Conservation (phyloP, 2,797 vertebrate genomes). For the Petrocephalus schoutedeni region DNA sequence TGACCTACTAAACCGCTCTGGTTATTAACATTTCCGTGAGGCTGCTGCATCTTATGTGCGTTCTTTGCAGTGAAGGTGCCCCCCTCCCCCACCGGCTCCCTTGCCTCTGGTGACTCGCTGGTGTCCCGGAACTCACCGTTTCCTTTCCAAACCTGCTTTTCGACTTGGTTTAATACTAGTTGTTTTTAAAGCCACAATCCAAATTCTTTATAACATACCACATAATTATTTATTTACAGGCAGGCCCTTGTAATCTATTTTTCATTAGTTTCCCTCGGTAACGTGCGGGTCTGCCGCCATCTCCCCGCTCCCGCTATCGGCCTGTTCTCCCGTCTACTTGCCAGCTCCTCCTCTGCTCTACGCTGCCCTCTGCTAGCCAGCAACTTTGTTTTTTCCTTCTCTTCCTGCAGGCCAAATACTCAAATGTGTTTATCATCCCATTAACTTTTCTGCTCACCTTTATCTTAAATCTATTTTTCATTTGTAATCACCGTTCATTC, state of each 20-base stretch:
- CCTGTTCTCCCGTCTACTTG: background rate
- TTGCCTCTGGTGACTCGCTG: background rate
- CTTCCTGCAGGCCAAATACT: background rate
- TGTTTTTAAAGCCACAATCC: background rate
- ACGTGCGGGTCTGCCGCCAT: background rate
- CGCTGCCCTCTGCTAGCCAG: background rate
- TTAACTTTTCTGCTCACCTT: slow-evolving; percentile 5
- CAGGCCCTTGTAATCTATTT: background rate
- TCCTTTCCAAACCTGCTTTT: background rate
- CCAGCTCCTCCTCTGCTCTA: background rate
- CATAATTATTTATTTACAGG: background rate
- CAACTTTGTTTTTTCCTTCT: background rate
- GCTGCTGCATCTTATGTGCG: background rate
- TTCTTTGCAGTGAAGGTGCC: background rate
- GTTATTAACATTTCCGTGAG: background rate
- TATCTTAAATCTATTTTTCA: slow-evolving; percentile 3
- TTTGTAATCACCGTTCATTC: slow-evolving; percentile 4
- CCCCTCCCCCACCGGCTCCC: background rate
- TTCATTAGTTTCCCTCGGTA: background rate
- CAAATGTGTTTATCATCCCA: background rate
- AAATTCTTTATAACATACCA: background rate
- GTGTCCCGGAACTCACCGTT: background rate
- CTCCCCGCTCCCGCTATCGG: background rate
- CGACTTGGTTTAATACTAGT: background rate
- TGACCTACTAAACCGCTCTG: background rate